Evolutionary conservation across 30 jellyfish, hydroid and myxozoan species (phyloP), one percentile per base, ranked within the genome.

Genomic region (Pseudorhiza aurosa): DNA sequence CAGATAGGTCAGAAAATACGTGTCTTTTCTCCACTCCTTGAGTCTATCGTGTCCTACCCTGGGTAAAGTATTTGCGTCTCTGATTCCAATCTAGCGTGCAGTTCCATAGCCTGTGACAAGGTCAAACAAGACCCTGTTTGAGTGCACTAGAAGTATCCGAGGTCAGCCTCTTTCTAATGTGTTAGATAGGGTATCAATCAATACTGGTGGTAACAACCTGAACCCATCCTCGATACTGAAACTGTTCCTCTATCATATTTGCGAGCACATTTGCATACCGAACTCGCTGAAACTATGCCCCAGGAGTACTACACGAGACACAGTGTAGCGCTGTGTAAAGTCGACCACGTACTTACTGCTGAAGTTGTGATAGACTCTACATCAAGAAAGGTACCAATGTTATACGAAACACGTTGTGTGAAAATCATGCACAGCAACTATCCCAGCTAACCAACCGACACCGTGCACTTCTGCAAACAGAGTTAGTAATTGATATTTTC

Each of bases 301-400:
- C 58, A 68, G 85, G 88, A 76, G 43, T 76, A 76, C 65, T 42
- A 76, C 27, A 76, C 88, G 71, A 76, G 69, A 76, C 9, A 76
- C 35, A 69, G 88, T 45, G 39, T 51, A 26, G 88, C 80, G 35
- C 71, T 76, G 1, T 76, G 58, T 40, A 76, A 76, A 76, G 15
- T 76, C 9, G 88, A 57, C 45, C 43, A 69, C 36, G 69, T 80
- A 31, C 14, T 19, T 76, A 15, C 88, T 8, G 8, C 81, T 32
- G 88, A 59, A 76, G 44, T 57, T 56, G 37, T 32, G 24, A 58
- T 36, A 80, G 88, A 76, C 43, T 36, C 80, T 56, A 35, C 91
- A 27, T 33, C 64, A 26, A 63, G 83, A 62, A 79, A 79, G 64
- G 83, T 79, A 63, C 64, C 75, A 42, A 79, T 39, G 19, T 31